Conservation (phyloP, 2,888 invertebrate genomes). For the Drosophila quinaria region DNA sequence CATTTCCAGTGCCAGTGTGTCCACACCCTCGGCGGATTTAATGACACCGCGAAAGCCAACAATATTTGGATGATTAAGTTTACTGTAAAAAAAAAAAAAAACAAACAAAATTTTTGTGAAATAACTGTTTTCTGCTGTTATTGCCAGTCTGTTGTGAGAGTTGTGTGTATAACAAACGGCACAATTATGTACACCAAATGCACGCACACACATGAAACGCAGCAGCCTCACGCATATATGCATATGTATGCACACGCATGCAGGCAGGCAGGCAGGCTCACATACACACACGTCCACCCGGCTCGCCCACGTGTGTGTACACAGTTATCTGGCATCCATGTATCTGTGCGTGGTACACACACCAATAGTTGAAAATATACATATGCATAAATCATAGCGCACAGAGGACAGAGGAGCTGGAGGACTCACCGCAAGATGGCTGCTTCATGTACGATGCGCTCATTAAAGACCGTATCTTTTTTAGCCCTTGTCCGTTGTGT, state of each 20-base stretch:
- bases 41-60: conserved; percentile 90
- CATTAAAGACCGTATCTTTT: conserved; percentile 81
- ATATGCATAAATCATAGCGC: conserved; percentile 26
- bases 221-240: conserved; percentile 37
- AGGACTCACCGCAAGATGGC: conserved; percentile 87
- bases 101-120: neutral
- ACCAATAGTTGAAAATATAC: conserved; percentile 28
- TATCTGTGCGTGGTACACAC: conserved; percentile 27
- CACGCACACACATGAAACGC: conserved; percentile 46
- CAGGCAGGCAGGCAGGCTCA: conserved; percentile 34
- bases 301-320: conserved; percentile 44
- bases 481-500: conserved; percentile 84
- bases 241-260: conserved; percentile 28
- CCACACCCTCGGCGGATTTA: conserved; percentile 80
- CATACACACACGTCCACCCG: conserved; percentile 27
- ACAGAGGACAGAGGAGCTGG: neutral
- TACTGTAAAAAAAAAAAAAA: conserved; percentile 65
- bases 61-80: conserved; percentile 92
- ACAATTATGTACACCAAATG: conserved; percentile 38
- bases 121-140: conserved; percentile 2
- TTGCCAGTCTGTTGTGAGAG: neutral
- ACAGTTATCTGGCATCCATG: conserved; percentile 29
- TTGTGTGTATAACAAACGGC: conserved; percentile 26
- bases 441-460: conserved; percentile 90
- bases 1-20: conserved; percentile 92